phyloP scores from a whole-genome alignment of 1,140 invertebrate species.

The Bombus turneri region DNA sequence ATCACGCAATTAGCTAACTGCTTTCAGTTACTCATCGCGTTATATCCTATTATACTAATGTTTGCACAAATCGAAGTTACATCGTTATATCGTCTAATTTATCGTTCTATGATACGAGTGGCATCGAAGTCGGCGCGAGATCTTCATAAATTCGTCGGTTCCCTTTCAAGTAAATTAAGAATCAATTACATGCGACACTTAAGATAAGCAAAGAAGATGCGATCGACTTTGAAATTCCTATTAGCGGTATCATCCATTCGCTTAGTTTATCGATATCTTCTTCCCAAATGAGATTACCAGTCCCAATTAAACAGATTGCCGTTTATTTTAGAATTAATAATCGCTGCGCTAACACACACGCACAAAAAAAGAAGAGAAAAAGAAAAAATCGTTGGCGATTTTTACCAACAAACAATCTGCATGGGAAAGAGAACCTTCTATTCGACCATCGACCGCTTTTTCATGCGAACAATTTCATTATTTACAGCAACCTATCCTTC shows the following conservation, averaged over 20 bases:
- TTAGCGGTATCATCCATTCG: neutral
- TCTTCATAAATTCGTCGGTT: constrained; percentile 31
- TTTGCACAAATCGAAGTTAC: neutral
- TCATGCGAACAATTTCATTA: constrained; percentile 28
- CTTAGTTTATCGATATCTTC: neutral
- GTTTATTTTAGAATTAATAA: neutral
- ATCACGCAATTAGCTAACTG: neutral
- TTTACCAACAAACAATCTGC: neutral
- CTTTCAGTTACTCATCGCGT: no score
- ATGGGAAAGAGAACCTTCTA: neutral
- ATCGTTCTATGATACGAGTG: neutral
- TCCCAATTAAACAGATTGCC: neutral
- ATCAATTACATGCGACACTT: constrained; percentile 24
- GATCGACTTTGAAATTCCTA: constrained; percentile 1
- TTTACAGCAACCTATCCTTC: constrained; percentile 24
- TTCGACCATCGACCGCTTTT: neutral
- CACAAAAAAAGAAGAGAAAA: fast-evolving
- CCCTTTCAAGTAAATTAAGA: constrained; percentile 27
- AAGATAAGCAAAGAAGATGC: constrained; percentile 5
- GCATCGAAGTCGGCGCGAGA: neutral
- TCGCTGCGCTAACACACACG: no score
- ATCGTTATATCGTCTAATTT: neutral
- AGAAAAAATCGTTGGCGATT: no score
- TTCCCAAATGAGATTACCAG: neutral
- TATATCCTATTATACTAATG: neutral